A percentile compares a stretch with the other conserved stretches of the same genome.
Evolutionary conservation across 2,797 vertebrate species (phyloP).

Genomic region (Fratercula arctica): DNA sequence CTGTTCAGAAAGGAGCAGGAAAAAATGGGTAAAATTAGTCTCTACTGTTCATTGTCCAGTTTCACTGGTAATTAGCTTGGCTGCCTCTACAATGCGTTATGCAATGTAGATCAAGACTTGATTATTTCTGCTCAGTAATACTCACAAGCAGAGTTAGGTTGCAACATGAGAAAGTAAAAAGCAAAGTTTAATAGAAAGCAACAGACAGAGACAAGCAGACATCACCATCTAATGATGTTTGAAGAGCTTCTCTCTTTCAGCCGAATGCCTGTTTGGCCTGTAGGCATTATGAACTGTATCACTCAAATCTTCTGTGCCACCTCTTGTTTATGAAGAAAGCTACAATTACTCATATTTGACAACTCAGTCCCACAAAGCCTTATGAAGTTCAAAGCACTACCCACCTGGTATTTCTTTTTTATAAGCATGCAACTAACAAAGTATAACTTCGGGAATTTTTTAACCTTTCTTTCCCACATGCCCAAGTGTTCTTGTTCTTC

Average conservation of each 20-base stretch:
- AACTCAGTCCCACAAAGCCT: neutral
- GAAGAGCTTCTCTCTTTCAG: neutral
- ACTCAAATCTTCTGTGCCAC: neutral
- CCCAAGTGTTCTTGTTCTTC: neutral
- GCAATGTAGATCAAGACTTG: neutral
- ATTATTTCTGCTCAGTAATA: neutral
- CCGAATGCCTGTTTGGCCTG: neutral
- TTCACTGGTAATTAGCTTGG: neutral
- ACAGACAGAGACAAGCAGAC: neutral
- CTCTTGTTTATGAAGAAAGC: neutral
- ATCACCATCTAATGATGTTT: neutral
- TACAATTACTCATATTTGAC: slow-evolving; percentile 7
- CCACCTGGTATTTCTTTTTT: slow-evolving; percentile 26
- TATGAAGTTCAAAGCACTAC: slow-evolving; percentile 29
- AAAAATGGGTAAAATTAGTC: neutral
- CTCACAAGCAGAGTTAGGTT: neutral
- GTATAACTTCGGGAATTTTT: neutral
- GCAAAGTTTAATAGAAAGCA: neutral
- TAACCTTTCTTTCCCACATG: slow-evolving; percentile 11
- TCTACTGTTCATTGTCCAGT: neutral
- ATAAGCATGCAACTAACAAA: neutral
- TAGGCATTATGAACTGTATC: neutral
- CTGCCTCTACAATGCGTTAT: fast-evolving
- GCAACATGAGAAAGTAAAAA: neutral
- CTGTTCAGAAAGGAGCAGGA: neutral